Evolutionary conservation across 2,113 vertebrate species (phyloP), one percentile per base, ranked within the genome.

Genomic region (Spheniscus mendiculus): DNA sequence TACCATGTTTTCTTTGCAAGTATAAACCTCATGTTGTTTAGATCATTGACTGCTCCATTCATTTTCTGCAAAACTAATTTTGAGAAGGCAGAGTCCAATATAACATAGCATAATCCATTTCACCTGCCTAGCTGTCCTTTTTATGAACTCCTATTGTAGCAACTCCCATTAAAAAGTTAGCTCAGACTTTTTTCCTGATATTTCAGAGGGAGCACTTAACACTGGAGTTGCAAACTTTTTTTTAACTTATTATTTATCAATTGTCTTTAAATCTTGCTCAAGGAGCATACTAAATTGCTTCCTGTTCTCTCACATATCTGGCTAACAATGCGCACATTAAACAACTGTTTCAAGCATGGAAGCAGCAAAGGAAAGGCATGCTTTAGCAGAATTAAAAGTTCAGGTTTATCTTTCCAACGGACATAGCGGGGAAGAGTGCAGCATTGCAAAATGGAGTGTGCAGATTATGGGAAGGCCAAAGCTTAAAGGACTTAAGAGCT

Each of bases 401-500:
- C 91, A 95, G 72, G 87, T 89, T 97, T 53, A 88, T 96, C 65
- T 93, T 95, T 96, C 90, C 94, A 97, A 90, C 44, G 38, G 73
- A 87, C 90, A 95, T 32, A 97, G 93, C 94, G 58, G 97, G 97
- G 90, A 97, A 82, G 85, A 79, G 97, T 90, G 96, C 98, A 90
- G 97, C 98, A 97, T 94, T 89, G 97, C 94, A 91, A 96, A 94
- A 98, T 92, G 97, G 94, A 98, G 96, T 91, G 96, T 95, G 94
- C 56, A 94, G 92, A 94, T 96, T 74, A 98, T 95, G 98, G 94
- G 96, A 95, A 98, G 97, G 98, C 96, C 96, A 97, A 98, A 98
- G 98, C 98, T 98, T 95, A 98, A 97, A 98, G 95, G 97, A 98
- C 93, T 96, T 72, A 97, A 97, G 98, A 98, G 98, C 98, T 98